Conservation (phyloP, 2,113 vertebrate genomes). For the Actenoides hombroni region DNA sequence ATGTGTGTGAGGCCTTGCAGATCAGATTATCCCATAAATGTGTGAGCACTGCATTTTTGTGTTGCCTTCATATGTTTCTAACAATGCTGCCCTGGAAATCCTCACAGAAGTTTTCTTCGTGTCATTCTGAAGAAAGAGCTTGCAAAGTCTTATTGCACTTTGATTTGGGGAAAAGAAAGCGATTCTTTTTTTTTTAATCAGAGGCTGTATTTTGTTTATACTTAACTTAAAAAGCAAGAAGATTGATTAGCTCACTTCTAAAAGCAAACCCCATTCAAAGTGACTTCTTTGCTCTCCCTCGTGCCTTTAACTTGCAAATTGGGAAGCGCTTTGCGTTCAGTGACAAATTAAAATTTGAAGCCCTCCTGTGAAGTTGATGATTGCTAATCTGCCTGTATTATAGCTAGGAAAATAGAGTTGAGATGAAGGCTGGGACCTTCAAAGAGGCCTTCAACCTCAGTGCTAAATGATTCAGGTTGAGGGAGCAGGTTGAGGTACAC, state of each 20-base stretch:
- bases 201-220: background rate
- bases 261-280: background rate
- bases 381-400: background rate
- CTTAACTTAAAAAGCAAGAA: background rate
- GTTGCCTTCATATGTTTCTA: background rate
- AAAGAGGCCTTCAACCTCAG: background rate
- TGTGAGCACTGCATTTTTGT: background rate
- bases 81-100: background rate
- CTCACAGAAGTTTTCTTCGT: background rate
- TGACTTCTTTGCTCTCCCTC: background rate
- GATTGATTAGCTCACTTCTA: background rate
- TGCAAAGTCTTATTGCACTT: background rate
- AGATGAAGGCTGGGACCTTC: background rate
- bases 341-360: background rate
- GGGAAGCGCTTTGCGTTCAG: background rate
- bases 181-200: background rate
- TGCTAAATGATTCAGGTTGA: background rate
- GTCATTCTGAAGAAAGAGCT: background rate
- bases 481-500: background rate
- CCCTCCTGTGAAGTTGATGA: background rate
- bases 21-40: background rate
- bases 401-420: background rate
- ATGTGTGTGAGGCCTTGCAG: background rate
- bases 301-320: constrained; percentile 17
- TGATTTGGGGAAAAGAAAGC: background rate